Base-by-base conservation (phyloP, 2,113 vertebrate genomes). In the Entelurus aequoreus region DNA sequence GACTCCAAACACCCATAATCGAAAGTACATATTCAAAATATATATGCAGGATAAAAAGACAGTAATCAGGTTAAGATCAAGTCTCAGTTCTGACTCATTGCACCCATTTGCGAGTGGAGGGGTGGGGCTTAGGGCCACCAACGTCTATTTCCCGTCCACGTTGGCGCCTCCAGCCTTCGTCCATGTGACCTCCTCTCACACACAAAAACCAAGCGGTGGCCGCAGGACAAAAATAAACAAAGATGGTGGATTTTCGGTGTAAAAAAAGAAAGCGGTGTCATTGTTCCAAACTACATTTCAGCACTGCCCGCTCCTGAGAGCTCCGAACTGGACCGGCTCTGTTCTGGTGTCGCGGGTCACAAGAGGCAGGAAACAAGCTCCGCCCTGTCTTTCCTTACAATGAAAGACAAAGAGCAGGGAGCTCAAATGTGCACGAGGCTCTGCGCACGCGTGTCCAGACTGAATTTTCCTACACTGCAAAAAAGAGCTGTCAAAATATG, bases 341-440 rank as follows among this genome's bases (percentile, higher is more conserved):
- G 69, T 59, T 63, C 72, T 80, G 68, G 48, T 44, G 65, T 70
- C 68, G 51, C 47, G 68, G 77, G 65, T 55, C 68, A 61, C 68
- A 60, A 51, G 71, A 78, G 42, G 69, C 77, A 74, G 77, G 83
- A 81, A 83, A 83, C 69, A 65, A 6, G 79, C 61, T 63, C 79
- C 54, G 59, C 66, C 71, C 62, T 12, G 69, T 61, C 71, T 62
- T 66, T 68, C 76, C 72, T 74, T 67, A 66, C 66, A 70, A 78
- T 76, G 78, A 81, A 68, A 79, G 28, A 74, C 68, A 79, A 79
- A 79, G 55, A 64, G 63, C 72, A 75, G 62, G 57, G 9, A 65
- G 57, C 63, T 71, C 48, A 5, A 44, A 56, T 53, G 6, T 21
- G 63, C 57, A 71, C 4, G 2, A 8, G 54, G 48, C 60, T 63